phyloP scores from a whole-genome alignment of 2,113 vertebrate genomes.

The Manacus vitellinus region DNA sequence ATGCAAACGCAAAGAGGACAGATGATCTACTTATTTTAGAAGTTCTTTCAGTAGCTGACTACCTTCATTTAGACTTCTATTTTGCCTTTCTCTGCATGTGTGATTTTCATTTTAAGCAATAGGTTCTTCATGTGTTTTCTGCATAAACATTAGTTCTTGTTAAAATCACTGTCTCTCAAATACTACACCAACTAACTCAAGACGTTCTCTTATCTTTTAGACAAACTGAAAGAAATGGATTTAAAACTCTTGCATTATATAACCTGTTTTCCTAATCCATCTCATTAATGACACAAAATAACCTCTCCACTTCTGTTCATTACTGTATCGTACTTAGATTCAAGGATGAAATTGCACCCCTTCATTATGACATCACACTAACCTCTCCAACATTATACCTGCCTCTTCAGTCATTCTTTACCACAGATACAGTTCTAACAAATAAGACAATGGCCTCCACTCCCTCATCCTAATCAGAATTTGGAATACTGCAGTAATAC shows the following conservation, averaged over 20 bases:
- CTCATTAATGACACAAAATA: neutral
- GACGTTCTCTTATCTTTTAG: neutral
- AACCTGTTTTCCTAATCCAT: neutral
- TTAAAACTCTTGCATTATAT: neutral
- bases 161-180: neutral
- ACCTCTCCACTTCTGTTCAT: neutral
- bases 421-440: neutral
- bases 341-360: neutral
- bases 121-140: neutral
- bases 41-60: neutral
- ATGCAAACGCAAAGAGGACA: neutral
- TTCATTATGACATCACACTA: neutral
- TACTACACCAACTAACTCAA: neutral
- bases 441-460: neutral
- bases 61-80: neutral
- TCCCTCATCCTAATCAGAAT: neutral
- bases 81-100: neutral
- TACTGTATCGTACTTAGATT: neutral
- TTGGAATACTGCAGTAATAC: neutral
- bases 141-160: neutral
- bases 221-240: neutral
- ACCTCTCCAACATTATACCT: neutral
- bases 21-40: neutral
- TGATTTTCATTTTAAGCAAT: neutral
- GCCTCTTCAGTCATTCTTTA: neutral